Evolutionary conservation across 2,888 invertebrate species (phyloP), one percentile per base, ranked within the genome.

Genomic region (Julus scanicus): DNA sequence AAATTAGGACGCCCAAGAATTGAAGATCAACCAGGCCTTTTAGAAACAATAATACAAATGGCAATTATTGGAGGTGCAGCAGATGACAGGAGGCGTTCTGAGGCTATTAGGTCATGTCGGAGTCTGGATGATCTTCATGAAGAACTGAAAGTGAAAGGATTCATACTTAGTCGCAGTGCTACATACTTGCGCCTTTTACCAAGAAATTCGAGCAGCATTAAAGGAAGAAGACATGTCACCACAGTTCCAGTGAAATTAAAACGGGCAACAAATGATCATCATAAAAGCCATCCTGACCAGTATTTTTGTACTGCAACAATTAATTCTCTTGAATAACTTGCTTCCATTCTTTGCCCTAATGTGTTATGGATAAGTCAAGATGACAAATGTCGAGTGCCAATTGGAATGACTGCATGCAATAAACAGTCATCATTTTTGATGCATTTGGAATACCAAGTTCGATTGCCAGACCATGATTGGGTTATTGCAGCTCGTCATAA

Each of bases 371-470:
- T 80, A 0, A 80, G 80, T 37, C 80, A 80, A 80, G 80, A 80
- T 91, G 91, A 91, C 87, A 91, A 92, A 90, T 91, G 91, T 37
- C 89, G 91, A 29, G 91, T 92, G 5, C 91, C 92, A 6, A 90
- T 92, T 84, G 91, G 92, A 20, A 85, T 92, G 20, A 90, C 92
- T 49, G 92, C 92, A 49, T 92, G 91, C 87, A 92, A 92, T 87
- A 91, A 91, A 86, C 92, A 92, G 90, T 91, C 91, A 5, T 91
- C 91, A 13, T 89, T 91, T 11, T 87, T 91, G 13, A 85, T 85
- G 48, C 85, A 89, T 90, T 13, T 90, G 87, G 88, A 90, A 15
- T 91, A 91, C 88, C 86, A 89, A 44, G 90, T 91, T 15, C 57
- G n/a, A 5, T 87, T 91, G 39, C 91, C 91, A 4, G 91, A 92